Conservation (phyloP, 2,797 vertebrate genomes). For the Microctenopoma steveboyesi region DNA sequence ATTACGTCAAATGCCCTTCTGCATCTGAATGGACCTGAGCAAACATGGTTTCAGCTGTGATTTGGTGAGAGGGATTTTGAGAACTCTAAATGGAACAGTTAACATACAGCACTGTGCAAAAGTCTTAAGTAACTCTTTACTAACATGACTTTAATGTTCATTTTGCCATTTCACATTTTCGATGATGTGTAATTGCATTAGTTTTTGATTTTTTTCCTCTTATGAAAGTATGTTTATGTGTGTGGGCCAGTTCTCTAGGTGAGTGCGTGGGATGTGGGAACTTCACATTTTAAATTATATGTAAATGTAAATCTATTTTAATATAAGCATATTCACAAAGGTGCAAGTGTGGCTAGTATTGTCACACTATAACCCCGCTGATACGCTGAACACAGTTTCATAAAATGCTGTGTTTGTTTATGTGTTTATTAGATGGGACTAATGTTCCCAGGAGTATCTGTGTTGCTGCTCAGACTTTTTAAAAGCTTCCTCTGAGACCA, state of each 20-base stretch:
- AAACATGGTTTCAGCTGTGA: too few relatives aligned
- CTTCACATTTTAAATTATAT: background rate
- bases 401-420: background rate
- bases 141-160: too few relatives aligned
- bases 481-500: background rate
- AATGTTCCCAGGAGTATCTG: background rate
- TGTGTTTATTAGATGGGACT: background rate
- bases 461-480: background rate
- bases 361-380: background rate
- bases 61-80: too few relatives aligned
- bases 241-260: background rate
- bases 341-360: background rate
- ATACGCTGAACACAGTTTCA: background rate
- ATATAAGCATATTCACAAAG: slow-evolving; percentile 1
- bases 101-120: too few relatives aligned
- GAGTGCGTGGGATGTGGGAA: background rate
- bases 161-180: too few relatives aligned
- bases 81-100: too few relatives aligned
- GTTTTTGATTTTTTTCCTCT: too few relatives aligned
- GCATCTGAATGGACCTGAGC: too few relatives aligned
- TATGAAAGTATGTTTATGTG: background rate
- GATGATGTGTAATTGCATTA: too few relatives aligned
- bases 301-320: background rate
- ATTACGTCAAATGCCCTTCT: too few relatives aligned
- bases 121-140: too few relatives aligned